These are phyloP conservation scores for Cancer borealis DNA, from an alignment of 2,888 invertebrate genomes.

Conservation along the genomic window DNA sequence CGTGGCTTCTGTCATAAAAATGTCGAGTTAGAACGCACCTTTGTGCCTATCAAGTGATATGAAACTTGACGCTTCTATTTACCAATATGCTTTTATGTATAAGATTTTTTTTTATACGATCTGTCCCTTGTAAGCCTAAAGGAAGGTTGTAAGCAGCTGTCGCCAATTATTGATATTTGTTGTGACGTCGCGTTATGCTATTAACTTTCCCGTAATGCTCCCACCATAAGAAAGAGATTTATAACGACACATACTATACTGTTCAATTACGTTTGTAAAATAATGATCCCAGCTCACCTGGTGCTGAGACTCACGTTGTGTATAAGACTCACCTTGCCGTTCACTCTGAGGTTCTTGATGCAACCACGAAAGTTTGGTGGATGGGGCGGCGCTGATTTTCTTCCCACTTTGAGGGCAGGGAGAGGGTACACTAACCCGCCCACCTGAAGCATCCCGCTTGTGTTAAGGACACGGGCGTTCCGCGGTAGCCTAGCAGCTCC, in stretches of 20 bases:
- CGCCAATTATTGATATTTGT: too few species aligned
- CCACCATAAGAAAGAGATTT: too few species aligned
- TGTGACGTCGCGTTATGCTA: too few species aligned
- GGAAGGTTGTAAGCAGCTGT: too few species aligned
- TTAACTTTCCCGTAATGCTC: too few species aligned
- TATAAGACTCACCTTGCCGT: constrained; percentile 48
- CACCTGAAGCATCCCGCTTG: constrained; percentile 54
- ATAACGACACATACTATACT: too few species aligned
- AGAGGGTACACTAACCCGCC: constrained; percentile 44
- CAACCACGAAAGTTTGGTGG: constrained; percentile 45
- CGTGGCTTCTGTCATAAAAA: neutral
- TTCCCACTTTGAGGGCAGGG: neutral
- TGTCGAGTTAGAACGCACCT: neutral
- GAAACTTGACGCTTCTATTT: neutral
- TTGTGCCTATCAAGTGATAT: neutral
- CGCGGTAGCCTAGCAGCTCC: constrained; percentile 36
- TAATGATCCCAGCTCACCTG: neutral
- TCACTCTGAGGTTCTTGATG: constrained; percentile 55
- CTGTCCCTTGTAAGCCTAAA: too few species aligned
- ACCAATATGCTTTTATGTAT: too few species aligned
- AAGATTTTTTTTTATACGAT: too few species aligned
- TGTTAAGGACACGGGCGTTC: constrained; percentile 51
- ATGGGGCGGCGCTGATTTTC: neutral
- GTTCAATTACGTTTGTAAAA: neutral
- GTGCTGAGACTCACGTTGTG: neutral